Conservation (phyloP, 1,140 invertebrate species). For the Phocides pigmalion region DNA sequence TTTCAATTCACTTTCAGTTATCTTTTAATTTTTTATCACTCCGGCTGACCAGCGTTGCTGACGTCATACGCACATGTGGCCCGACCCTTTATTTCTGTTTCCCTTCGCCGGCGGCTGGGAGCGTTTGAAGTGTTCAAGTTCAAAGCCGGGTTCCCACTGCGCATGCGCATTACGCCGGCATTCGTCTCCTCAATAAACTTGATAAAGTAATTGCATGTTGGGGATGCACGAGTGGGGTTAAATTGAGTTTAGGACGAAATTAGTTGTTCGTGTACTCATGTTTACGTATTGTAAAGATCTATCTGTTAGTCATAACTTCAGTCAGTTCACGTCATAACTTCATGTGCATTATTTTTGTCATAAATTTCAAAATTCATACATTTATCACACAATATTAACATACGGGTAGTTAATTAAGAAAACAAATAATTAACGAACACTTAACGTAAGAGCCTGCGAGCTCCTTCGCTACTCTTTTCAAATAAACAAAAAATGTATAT, state of each 20-base stretch:
- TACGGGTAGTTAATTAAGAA: too few relatives aligned
- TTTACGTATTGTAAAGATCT: too few relatives aligned
- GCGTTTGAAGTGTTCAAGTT: conserved; percentile 38
- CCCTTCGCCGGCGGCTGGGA: conserved; percentile 41
- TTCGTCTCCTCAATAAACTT: conserved; percentile 9
- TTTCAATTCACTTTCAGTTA: neutral
- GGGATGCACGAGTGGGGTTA: neutral
- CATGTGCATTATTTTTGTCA: too few relatives aligned
- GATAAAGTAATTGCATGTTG: conserved; percentile 16
- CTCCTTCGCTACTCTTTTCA: too few relatives aligned
- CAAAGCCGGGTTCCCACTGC: conserved; percentile 28
- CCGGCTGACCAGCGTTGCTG: conserved; percentile 24
- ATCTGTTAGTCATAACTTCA: too few relatives aligned
- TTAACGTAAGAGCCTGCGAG: too few relatives aligned
- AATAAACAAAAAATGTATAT: too few relatives aligned
- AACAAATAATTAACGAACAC: too few relatives aligned
- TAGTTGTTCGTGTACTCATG: too few relatives aligned
- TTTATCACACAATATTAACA: too few relatives aligned
- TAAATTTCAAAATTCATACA: too few relatives aligned
- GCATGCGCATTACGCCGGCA: conserved; percentile 10
- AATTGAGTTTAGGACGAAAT: neutral
- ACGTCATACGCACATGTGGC: conserved; percentile 66
- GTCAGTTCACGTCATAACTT: too few relatives aligned
- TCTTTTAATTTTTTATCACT: neutral
- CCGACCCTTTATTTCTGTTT: conserved; percentile 39